A percentile compares a stretch with the other conserved stretches of the same genome.
Evolutionary conservation across 2,797 vertebrate species (phyloP).

Genomic region (Chelmon rostratus): DNA sequence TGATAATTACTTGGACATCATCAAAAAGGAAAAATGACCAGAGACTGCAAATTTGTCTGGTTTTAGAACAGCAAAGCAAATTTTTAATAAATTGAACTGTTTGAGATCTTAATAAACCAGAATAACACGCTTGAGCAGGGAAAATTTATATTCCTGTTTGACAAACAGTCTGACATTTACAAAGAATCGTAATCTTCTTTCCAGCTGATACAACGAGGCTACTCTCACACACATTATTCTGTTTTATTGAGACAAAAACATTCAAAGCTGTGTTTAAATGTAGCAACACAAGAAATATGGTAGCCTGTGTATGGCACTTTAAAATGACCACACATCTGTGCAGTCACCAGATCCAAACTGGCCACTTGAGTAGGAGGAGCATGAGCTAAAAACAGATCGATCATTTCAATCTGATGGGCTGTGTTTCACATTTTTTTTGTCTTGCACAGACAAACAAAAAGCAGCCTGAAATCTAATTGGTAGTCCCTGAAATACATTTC

Average conservation of each 20-base stretch:
- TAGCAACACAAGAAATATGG: background rate
- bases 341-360: background rate
- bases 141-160: slow-evolving; percentile 27
- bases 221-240: slow-evolving; percentile 19
- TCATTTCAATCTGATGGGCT: background rate
- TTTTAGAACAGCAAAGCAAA: slow-evolving; percentile 15
- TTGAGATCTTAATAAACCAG: slow-evolving; percentile 41
- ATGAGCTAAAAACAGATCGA: background rate
- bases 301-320: background rate
- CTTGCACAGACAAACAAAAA: background rate
- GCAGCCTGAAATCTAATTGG: background rate
- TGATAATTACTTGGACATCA: background rate
- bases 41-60: background rate
- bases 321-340: background rate
- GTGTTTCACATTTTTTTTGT: background rate
- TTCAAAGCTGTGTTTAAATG: background rate
- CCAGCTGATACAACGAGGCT: slow-evolving; percentile 29
- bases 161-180: slow-evolving; percentile 62
- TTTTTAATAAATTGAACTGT: slow-evolving; percentile 9
- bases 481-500: background rate
- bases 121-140: slow-evolving; percentile 20
- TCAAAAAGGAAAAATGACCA: background rate
- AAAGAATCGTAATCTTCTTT: slow-evolving; percentile 29
- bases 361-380: background rate
- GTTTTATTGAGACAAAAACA: slow-evolving; percentile 19